phyloP scores from a whole-genome alignment of 2,113 vertebrate genomes.

The Zootoca vivipara region DNA sequence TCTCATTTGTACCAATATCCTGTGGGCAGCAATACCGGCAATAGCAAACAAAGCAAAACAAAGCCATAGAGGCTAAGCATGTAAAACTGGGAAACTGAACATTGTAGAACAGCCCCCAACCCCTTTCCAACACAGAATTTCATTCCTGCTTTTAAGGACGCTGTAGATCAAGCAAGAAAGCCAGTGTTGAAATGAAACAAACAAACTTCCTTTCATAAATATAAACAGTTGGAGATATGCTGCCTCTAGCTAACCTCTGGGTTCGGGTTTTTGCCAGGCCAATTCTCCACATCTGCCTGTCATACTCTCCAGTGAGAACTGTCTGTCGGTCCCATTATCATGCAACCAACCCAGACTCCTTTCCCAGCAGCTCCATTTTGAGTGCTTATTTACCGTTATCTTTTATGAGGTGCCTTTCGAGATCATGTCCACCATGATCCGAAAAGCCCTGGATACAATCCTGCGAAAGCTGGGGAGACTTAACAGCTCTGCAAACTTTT shows the following conservation, averaged over 20 bases:
- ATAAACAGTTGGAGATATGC: neutral
- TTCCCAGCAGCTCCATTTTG: neutral
- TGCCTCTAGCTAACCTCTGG: too few relatives aligned
- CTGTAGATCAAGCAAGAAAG: neutral
- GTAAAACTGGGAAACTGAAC: slow-evolving; percentile 31
- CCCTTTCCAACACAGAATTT: neutral
- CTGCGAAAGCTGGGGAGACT: neutral
- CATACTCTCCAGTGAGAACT: neutral
- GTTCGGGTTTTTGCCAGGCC: too few relatives aligned
- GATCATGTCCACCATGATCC: neutral
- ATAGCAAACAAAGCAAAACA: neutral
- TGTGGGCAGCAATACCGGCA: neutral
- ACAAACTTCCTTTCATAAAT: neutral
- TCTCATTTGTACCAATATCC: slow-evolving; percentile 16
- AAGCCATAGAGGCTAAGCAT: neutral
- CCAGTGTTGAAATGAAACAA: neutral
- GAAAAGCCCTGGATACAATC: neutral
- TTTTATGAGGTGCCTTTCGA: neutral
- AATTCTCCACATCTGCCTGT: neutral
- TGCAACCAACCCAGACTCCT: neutral
- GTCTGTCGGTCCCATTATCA: neutral
- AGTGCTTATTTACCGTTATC: neutral
- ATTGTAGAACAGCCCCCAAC: neutral
- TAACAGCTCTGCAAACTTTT: neutral
- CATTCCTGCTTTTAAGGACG: neutral